Conservation (phyloP, 2,888 invertebrate species). For the Podotricha telesiphe region DNA sequence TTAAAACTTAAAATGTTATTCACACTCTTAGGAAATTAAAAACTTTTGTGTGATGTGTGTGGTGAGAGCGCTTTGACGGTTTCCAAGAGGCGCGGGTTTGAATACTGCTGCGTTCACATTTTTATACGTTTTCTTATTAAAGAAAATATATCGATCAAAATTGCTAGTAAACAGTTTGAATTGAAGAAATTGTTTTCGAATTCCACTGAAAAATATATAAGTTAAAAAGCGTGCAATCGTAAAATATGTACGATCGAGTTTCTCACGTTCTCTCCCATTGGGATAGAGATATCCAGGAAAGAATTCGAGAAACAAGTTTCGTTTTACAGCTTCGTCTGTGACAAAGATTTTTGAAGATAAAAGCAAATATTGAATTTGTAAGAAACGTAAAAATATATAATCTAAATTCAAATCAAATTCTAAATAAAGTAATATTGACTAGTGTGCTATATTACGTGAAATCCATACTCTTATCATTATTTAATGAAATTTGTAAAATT, state of each 20-base stretch:
- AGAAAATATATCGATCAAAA: not conserved
- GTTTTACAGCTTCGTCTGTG: conserved; percentile 15
- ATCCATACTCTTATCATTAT: too few relatives aligned
- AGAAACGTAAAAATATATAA: too few relatives aligned
- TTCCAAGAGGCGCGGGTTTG: too few relatives aligned
- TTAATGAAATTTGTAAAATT: too few relatives aligned
- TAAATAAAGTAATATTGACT: too few relatives aligned
- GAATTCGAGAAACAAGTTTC: conserved; percentile 21
- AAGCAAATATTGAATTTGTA: conserved; percentile 14
- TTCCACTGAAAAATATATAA: conserved; percentile 15
- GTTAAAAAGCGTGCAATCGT: conserved; percentile 21
- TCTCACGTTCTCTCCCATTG: conserved; percentile 2
- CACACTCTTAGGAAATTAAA: too few relatives aligned
- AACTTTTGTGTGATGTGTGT: too few relatives aligned
- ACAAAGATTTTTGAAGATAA: conserved; percentile 21
- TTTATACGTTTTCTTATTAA: not conserved
- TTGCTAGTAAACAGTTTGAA: not conserved
- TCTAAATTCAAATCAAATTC: too few relatives aligned
- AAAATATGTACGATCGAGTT: conserved; percentile 18
- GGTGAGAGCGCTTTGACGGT: too few relatives aligned
- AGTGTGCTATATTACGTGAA: too few relatives aligned
- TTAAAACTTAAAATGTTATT: too few relatives aligned
- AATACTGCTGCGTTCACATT: too few relatives aligned
- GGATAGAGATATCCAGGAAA: conserved; percentile 6
- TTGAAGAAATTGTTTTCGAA: conserved; percentile 6